Conservation (phyloP, 2,113 vertebrate species). For the Hydropotes inermis region DNA sequence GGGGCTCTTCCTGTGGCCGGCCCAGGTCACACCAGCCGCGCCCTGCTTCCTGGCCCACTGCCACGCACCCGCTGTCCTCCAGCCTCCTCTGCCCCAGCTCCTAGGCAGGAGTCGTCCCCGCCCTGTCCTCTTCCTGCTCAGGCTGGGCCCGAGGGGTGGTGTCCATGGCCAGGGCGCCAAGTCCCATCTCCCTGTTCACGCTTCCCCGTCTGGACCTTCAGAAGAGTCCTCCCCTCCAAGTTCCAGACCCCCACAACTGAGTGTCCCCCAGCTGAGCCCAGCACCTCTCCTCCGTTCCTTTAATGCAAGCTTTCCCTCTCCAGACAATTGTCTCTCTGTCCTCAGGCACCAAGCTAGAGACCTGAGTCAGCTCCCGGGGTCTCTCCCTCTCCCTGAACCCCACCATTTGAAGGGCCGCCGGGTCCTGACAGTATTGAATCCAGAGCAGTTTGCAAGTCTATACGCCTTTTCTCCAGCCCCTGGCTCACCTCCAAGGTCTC, state of each 20-base stretch:
- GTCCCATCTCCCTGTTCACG: not conserved
- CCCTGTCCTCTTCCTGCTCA: not conserved
- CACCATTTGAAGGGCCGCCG: not conserved
- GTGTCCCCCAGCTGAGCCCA: not conserved
- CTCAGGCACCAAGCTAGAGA: not conserved
- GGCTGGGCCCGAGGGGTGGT: not conserved
- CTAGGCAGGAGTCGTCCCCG: not conserved
- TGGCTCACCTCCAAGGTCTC: not conserved
- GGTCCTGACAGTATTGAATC: not conserved
- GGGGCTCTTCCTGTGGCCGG: not conserved
- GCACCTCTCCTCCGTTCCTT: not conserved
- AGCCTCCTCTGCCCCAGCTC: not conserved
- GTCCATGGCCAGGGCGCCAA: rapidly evolving
- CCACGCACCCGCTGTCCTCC: not conserved
- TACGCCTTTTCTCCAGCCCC: not conserved
- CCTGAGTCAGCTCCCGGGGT: not conserved
- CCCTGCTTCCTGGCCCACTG: not conserved
- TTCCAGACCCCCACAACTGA: not conserved
- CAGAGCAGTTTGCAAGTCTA: not conserved
- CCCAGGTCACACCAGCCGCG: not conserved
- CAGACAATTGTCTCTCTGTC: not conserved
- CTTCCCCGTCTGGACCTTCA: not conserved
- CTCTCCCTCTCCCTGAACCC: not conserved
- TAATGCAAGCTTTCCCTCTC: not conserved
- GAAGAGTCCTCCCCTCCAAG: not conserved